Conservation (phyloP, 2,888 invertebrate species). For the Lamproptera curius region DNA sequence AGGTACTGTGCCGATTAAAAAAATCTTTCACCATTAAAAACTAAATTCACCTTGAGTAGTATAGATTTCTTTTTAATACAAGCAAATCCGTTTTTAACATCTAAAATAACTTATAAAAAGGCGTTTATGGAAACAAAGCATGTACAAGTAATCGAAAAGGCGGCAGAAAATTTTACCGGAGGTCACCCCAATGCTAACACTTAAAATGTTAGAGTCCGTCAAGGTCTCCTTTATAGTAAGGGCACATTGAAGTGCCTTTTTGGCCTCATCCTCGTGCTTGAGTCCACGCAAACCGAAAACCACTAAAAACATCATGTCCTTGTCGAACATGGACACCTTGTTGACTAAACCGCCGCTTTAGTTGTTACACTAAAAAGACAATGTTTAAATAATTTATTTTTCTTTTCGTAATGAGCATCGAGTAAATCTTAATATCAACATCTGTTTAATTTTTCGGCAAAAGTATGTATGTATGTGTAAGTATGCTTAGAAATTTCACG, state of each 20-base stretch:
- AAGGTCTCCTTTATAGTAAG: conserved; percentile 71
- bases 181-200: conserved; percentile 82
- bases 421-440: too few species aligned
- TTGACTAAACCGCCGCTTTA: conserved; percentile 80
- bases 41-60: too few species aligned
- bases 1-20: too few species aligned
- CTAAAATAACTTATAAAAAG: too few species aligned
- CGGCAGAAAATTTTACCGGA: conserved; percentile 71
- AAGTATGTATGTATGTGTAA: too few species aligned
- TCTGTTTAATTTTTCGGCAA: too few species aligned
- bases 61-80: too few species aligned
- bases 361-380: conserved; percentile 56
- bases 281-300: conserved; percentile 86
- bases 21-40: too few species aligned
- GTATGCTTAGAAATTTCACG: too few species aligned
- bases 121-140: too few species aligned
- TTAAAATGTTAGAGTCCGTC: conserved; percentile 60
- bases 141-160: too few species aligned
- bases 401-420: background rate
- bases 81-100: too few species aligned
- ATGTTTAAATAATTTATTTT: background rate
- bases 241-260: conserved; percentile 82
- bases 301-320: conserved; percentile 85
- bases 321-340: conserved; percentile 83
- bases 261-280: conserved; percentile 83